These are phyloP conservation scores for Trachymyrmex septentrionalis DNA, from an alignment of 1,140 invertebrate species.

Conservation along the genomic window DNA sequence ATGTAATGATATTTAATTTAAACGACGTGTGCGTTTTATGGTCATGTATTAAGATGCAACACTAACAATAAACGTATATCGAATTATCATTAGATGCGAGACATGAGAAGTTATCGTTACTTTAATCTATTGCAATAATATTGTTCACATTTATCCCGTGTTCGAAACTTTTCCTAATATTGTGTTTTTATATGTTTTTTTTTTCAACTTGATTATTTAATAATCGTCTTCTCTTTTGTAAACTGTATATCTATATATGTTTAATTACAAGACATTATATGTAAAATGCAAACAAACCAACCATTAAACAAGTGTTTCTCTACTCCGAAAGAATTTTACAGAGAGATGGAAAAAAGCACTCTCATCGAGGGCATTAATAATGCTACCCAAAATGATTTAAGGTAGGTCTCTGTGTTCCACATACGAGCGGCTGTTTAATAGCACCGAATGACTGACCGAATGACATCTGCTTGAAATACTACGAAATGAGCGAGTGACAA, in stretches of 20 bases:
- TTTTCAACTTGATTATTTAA: neutral
- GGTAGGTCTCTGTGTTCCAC: neutral
- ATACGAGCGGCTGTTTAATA: neutral
- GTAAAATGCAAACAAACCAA: neutral
- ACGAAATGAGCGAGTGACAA: constrained; percentile 22
- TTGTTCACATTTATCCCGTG: too few species aligned
- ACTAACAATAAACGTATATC: too few species aligned
- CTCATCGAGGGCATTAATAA: neutral
- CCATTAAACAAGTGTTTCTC: neutral
- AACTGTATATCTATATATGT: neutral
- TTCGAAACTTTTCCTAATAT: neutral
- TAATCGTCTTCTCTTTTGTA: neutral
- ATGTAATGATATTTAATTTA: too few species aligned
- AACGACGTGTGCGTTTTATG: too few species aligned
- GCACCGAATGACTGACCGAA: neutral
- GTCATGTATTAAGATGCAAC: too few species aligned
- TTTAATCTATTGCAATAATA: too few species aligned
- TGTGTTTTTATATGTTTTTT: neutral
- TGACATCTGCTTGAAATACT: constrained; percentile 7
- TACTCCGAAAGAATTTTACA: neutral
- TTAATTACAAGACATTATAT: neutral
- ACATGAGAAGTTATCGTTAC: too few species aligned
- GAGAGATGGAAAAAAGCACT: neutral
- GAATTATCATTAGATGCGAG: too few species aligned
- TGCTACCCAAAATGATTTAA: neutral